Conservation (phyloP, 2,888 invertebrate genomes). For the Catocala nupta region DNA sequence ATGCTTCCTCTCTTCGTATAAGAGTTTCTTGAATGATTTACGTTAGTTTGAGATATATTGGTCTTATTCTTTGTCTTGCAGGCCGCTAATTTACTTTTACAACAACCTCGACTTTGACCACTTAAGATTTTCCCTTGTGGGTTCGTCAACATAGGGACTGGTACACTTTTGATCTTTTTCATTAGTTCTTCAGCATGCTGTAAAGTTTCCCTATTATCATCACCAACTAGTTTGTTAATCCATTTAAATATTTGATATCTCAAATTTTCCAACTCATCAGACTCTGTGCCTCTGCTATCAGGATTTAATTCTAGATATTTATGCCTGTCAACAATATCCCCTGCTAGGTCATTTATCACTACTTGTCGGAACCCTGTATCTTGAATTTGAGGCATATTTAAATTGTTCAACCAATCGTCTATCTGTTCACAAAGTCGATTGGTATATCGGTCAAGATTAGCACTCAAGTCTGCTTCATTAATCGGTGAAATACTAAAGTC, state of each 20-base stretch:
- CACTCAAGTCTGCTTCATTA: constrained; percentile 47
- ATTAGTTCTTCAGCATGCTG: constrained; percentile 63
- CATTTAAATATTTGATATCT: constrained; percentile 78
- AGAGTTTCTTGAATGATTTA: too few relatives aligned
- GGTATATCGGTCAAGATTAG: constrained; percentile 52
- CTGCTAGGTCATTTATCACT: constrained; percentile 65
- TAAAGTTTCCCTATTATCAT: constrained; percentile 59
- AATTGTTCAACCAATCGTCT: constrained; percentile 65
- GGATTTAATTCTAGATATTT: constrained; percentile 69
- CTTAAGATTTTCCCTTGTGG: background rate
- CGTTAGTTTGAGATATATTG: too few relatives aligned
- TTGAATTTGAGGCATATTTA: constrained; percentile 50
- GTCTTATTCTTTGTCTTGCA: too few relatives aligned
- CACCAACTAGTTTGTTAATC: constrained; percentile 68
- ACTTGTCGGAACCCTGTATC: constrained; percentile 53
- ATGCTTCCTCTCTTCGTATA: background rate
- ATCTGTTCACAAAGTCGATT: constrained; percentile 61
- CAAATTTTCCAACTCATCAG: constrained; percentile 69
- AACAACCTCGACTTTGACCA: too few relatives aligned
- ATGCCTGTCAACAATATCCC: constrained; percentile 71
- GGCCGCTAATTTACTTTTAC: too few relatives aligned
- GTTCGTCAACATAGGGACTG: constrained; percentile 54
- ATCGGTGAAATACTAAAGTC: constrained; percentile 16
- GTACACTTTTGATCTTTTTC: constrained; percentile 61
- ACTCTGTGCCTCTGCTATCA: constrained; percentile 41